Percentiles rank a stretch among this genome's conserved stretches.
These are phyloP conservation scores for Climacteris rufus DNA, from an alignment of 2,113 vertebrate genomes.

Conservation along the genomic window DNA sequence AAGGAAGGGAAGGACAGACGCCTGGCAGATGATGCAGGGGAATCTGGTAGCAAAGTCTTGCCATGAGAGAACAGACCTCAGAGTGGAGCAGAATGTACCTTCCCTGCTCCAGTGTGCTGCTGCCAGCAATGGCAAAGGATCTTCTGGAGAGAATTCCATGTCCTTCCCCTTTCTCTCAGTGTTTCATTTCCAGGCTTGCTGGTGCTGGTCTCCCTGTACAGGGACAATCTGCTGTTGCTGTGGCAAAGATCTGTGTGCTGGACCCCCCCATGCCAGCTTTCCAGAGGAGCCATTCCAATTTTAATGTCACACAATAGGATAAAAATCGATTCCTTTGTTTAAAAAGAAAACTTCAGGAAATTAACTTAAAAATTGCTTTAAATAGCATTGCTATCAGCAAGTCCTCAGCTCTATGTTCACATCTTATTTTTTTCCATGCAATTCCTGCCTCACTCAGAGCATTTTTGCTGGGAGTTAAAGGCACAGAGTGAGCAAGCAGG, in stretches of 20 bases:
- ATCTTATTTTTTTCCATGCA: not conserved
- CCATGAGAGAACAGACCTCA: not conserved
- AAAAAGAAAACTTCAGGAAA: not conserved
- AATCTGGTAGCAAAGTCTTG: not conserved
- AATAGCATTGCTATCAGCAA: not conserved
- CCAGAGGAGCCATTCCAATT: not conserved
- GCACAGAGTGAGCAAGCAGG: constrained; percentile 14
- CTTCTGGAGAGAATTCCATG: not conserved
- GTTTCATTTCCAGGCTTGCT: not conserved
- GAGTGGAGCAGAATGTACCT: not conserved
- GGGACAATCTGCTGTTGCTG: not conserved
- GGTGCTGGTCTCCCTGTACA: not conserved
- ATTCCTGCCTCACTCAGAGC: not conserved
- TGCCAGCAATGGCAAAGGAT: not conserved
- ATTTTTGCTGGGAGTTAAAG: not conserved
- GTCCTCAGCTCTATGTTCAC: not conserved
- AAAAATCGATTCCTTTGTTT: not conserved
- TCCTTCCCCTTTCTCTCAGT: not conserved
- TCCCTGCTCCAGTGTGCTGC: not conserved
- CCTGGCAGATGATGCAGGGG: not conserved
- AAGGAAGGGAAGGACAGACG: not conserved
- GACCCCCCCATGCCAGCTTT: not conserved
- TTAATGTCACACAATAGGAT: not conserved
- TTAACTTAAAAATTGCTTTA: not conserved
- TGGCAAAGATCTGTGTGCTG: not conserved